These are phyloP conservation scores for Lypha dubia DNA, from an alignment of 2,888 invertebrate genomes.

Conservation along the genomic window DNA sequence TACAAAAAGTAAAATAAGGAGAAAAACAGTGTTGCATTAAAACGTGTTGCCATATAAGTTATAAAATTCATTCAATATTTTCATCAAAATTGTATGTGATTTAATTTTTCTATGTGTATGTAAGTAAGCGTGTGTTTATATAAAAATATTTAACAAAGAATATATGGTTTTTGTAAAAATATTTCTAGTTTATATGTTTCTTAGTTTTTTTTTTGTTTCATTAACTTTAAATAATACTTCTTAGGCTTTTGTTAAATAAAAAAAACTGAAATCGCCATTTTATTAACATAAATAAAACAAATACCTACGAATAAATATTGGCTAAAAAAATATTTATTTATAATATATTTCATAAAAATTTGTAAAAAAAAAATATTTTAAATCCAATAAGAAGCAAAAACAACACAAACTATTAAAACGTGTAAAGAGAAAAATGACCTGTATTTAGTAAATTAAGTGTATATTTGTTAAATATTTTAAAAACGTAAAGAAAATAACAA, in stretches of 20 bases:
- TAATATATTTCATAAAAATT: slow-evolving; percentile 20
- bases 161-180: background rate
- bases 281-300: slow-evolving; percentile 27
- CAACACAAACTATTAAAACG: slow-evolving; percentile 24
- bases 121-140: background rate
- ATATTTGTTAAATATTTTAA: slow-evolving; percentile 65
- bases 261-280: slow-evolving; percentile 54
- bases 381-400: slow-evolving; percentile 1
- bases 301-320: slow-evolving; percentile 13
- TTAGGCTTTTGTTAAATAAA: slow-evolving; percentile 54
- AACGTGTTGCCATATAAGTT: too few species aligned
- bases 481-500: slow-evolving; percentile 7
- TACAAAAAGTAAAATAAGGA: too few species aligned
- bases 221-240: slow-evolving; percentile 16
- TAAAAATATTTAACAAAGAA: background rate
- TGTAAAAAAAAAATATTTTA: slow-evolving; percentile 41
- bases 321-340: slow-evolving; percentile 10
- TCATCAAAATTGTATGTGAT: slow-evolving; percentile 64
- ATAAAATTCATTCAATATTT: too few species aligned
- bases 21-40: too few species aligned
- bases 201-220: too few species aligned
- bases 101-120: slow-evolving; percentile 15
- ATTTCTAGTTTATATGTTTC: background rate
- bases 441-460: slow-evolving; percentile 68
- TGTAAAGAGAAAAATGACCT: slow-evolving; percentile 64